phyloP scores from a whole-genome alignment of 1,140 invertebrate genomes.

The Dinoponera quadriceps region DNA sequence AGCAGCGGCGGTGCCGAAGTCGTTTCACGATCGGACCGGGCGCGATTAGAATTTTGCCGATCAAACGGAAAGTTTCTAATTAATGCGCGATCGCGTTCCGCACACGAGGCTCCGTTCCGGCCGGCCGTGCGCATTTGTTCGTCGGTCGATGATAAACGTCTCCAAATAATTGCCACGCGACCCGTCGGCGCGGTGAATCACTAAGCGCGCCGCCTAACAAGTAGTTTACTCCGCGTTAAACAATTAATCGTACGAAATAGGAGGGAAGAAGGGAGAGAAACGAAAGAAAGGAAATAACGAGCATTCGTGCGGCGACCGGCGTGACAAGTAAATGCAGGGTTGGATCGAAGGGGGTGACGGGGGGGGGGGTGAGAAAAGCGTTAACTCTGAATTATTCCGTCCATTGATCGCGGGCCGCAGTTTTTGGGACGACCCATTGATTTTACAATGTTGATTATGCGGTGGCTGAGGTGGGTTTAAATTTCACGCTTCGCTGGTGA shows the following conservation, averaged over 20 bases:
- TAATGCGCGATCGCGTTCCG: conserved; percentile 28
- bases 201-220: not conserved
- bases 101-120: not conserved
- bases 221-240: not conserved
- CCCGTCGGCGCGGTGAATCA: not conserved
- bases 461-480: conserved; percentile 64
- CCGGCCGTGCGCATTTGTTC: not conserved
- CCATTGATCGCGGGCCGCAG: conserved; percentile 49
- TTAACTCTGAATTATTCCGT: conserved; percentile 35
- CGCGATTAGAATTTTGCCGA: conserved; percentile 21
- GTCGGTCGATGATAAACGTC: not conserved
- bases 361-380: not conserved
- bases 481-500: conserved; percentile 67
- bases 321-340: not conserved
- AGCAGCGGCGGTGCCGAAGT: not conserved
- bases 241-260: not conserved
- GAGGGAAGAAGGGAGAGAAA: too few relatives aligned
- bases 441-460: conserved; percentile 72
- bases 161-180: too few relatives aligned
- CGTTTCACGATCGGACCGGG: conserved; percentile 1
- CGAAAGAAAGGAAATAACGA: too few relatives aligned
- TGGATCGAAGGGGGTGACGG: not conserved
- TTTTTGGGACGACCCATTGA: conserved; percentile 63
- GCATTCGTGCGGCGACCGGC: not conserved
- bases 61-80: conserved; percentile 46